These are phyloP conservation scores for Halichoeres trimaculatus DNA, from an alignment of 2,113 vertebrate species.

Conservation along the genomic window DNA sequence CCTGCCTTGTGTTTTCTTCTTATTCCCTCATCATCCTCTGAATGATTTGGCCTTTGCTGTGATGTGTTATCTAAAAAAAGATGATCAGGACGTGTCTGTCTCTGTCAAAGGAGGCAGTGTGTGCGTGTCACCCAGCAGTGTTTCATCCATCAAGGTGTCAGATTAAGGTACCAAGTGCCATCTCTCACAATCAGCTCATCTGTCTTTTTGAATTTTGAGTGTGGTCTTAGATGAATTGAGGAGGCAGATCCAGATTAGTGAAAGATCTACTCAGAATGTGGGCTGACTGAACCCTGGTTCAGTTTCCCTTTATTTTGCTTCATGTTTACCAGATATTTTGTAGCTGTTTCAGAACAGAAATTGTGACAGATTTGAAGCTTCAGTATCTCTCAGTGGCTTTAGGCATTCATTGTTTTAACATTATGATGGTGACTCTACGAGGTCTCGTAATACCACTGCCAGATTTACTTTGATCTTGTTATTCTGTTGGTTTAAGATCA, in stretches of 20 bases:
- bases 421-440: no score
- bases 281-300: background rate
- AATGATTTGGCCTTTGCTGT: slow-evolving; percentile 36
- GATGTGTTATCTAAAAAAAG: slow-evolving; percentile 43
- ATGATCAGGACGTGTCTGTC: slow-evolving; percentile 23
- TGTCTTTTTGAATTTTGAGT: slow-evolving; percentile 39
- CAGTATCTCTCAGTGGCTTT: no score
- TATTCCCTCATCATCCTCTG: background rate
- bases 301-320: background rate
- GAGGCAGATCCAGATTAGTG: slow-evolving; percentile 38
- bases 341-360: slow-evolving; percentile 5
- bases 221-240: slow-evolving; percentile 58
- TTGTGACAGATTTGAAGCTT: no score
- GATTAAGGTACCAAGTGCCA: slow-evolving; percentile 58
- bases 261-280: slow-evolving; percentile 12
- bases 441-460: no score
- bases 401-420: no score
- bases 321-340: no score
- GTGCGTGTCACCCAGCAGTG: slow-evolving; percentile 50
- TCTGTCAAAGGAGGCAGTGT: slow-evolving; percentile 42
- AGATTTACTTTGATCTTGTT: no score
- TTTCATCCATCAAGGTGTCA: slow-evolving; percentile 74
- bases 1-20: no score
- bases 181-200: slow-evolving; percentile 47
- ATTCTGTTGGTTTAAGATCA: no score